Evolutionary conservation across 2,113 vertebrate genomes (phyloP), one percentile per base, ranked within the genome.

Genomic region (Amblyopsis rosae): DNA sequence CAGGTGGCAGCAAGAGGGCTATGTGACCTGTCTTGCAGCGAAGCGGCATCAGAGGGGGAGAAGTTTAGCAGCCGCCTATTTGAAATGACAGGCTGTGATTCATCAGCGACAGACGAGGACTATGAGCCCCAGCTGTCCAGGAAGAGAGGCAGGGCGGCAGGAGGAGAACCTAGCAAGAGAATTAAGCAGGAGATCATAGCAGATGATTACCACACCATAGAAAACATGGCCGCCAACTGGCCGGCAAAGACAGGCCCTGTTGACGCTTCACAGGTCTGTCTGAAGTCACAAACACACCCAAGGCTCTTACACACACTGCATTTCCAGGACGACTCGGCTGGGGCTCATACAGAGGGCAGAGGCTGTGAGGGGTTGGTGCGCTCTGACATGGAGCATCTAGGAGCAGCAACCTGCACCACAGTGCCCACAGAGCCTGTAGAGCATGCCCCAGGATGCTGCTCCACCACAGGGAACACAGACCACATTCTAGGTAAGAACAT

Each of bases 91-190:
- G 68, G 55, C 16, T 95, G 95, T 0, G 95, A 96, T 74, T 96
- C 95, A 3, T 96, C 96, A 0, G 95, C 93, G 48, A 96, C 95
- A 0, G 95, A 96, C 0, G 96, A 95, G 60, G 95, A 96, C 77
- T 96, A 93, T 0, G 95, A 96, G 82, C 90, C 90, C 0, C 88
- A 89, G 16, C 93, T 89, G 41, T 26, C 69, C 33, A 81, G 72
- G n/a, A 67, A 88, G 60, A 92, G 93, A 17, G 92, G 94, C 79
- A 87, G 68, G 75, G 72, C 46, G 17, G 85, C 0, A 70, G 62
- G 60, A 0, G 93, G 95, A 8, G 87, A 91, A 9, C 77, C 88
- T 0, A 89, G 91, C 67, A 96, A 96, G 85, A 96, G 95, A 77
- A 94, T 97, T 72, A 97, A 96, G 81, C 94, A 95, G 71, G 95